These are phyloP conservation scores for Syngnathus rostellatus DNA, from an alignment of 2,797 vertebrate genomes.

Conservation along the genomic window DNA sequence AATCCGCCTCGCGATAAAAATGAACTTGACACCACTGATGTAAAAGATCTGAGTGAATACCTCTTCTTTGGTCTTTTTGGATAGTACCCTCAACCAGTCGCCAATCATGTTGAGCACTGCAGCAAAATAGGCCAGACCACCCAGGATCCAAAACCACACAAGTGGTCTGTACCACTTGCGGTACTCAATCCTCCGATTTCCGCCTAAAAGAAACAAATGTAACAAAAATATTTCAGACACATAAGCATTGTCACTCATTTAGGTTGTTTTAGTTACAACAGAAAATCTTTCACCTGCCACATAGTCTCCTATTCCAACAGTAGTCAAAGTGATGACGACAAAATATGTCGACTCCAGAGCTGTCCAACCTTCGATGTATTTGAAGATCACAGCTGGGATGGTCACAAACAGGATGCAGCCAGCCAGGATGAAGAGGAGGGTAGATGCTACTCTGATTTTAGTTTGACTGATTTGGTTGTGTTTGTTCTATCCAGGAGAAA, in stretches of 20 bases:
- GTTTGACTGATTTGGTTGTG: conserved; percentile 92
- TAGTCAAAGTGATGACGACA: conserved; percentile 89
- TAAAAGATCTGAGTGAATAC: conserved; percentile 49
- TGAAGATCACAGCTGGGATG: conserved; percentile 88
- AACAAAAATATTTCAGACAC: not conserved
- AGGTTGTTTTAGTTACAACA: not conserved
- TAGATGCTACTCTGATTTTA: conserved; percentile 89
- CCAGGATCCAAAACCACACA: conserved; percentile 95
- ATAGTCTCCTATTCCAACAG: conserved; percentile 89
- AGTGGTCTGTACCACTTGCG: conserved; percentile 90
- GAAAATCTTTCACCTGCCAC: conserved; percentile 78
- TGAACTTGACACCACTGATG: too few relatives aligned
- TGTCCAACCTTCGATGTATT: conserved; percentile 88
- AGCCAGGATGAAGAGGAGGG: conserved; percentile 85
- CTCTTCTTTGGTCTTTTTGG: conserved; percentile 96
- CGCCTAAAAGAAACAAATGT: conserved; percentile 56
- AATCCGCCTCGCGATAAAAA: too few relatives aligned
- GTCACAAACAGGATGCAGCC: conserved; percentile 90
- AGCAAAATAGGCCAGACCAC: conserved; percentile 91
- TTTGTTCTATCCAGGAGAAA: conserved; percentile 57
- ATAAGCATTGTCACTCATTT: not conserved
- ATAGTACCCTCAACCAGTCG: conserved; percentile 89
- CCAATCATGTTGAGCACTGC: conserved; percentile 96
- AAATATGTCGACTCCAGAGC: conserved; percentile 90
- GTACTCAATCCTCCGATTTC: conserved; percentile 81